Evolutionary conservation across 2,888 invertebrate species (phyloP).

Genomic region (Heteromyza rotundicornis): DNA sequence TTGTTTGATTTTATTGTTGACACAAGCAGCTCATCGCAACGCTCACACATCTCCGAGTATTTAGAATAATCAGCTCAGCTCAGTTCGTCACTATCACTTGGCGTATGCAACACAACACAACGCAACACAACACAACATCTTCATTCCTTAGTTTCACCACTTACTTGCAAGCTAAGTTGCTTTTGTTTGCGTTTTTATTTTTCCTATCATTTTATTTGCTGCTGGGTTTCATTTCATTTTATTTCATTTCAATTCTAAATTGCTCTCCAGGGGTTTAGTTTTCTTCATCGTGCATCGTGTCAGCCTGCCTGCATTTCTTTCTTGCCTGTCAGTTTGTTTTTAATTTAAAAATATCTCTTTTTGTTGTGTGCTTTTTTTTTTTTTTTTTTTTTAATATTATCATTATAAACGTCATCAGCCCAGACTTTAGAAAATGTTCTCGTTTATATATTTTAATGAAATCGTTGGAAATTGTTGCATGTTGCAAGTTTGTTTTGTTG

Average conservation of each 20-base stretch:
- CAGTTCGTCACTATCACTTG: not conserved
- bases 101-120: not conserved
- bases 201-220: conserved; percentile 7
- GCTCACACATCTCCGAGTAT: not conserved
- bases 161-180: not conserved
- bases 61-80: not conserved
- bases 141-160: not conserved
- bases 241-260: conserved; percentile 17
- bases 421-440: no score
- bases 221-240: not conserved
- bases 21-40: not conserved
- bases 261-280: conserved; percentile 11
- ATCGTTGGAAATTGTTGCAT: no score
- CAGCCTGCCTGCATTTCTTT: no score
- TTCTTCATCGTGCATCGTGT: conserved; percentile 4
- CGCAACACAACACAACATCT: no score
- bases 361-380: not conserved
- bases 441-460: no score
- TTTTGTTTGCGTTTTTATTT: conserved; percentile 4
- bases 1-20: not conserved
- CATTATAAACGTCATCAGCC: no score
- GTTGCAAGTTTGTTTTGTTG: no score
- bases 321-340: not conserved
- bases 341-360: not conserved
- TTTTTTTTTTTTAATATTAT: no score